Evolutionary conservation across 2,113 vertebrate genomes (phyloP), one percentile per base, ranked within the genome.

Genomic region (Desmodus rotundus): DNA sequence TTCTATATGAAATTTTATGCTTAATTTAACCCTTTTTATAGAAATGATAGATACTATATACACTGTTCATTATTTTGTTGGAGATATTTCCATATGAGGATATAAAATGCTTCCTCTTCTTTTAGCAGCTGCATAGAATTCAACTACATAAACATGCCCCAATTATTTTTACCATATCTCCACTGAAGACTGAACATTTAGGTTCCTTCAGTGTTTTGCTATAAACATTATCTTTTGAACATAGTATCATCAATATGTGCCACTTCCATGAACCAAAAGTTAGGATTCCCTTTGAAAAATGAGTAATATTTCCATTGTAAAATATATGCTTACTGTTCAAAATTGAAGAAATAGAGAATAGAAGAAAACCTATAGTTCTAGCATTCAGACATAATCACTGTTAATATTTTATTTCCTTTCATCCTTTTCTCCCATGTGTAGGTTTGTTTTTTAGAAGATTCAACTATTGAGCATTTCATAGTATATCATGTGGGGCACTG

Each of bases 231-330:
- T 92, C 45, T 80, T 28, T 82, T 77, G 68, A 87, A 63, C 36
- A 50, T 38, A 26, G 13, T 72, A 65, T 92, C 58, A 85, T n/a
- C 68, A 78, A 3, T 73, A 54, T 36, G 28, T 92, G 80, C 16
- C 82, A 24, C 38, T 77, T 70, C 28, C 33, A 72, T 90, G 45
- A 92, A 67, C 41, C 74, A 87, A 90, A 88, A 74, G 1, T 56
- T 77, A 83, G 22, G 58, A 83, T 45, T 81, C 26, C 33, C 50
- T 84, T 78, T 93, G 76, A 92, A 87, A 90, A 94, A 82, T 68
- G 81, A 58, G 77, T 43, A 78, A 43, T 87, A 67, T 90, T 93
- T 93, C 11, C 61, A 24, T 90, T 83, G 84, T 94, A 61, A 50
- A 73, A 84, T 10, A 58, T 4, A 10, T 94, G 38, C 19, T 9